Evolutionary conservation across 2,797 vertebrate genomes (phyloP).

Genomic region (Falco peregrinus): DNA sequence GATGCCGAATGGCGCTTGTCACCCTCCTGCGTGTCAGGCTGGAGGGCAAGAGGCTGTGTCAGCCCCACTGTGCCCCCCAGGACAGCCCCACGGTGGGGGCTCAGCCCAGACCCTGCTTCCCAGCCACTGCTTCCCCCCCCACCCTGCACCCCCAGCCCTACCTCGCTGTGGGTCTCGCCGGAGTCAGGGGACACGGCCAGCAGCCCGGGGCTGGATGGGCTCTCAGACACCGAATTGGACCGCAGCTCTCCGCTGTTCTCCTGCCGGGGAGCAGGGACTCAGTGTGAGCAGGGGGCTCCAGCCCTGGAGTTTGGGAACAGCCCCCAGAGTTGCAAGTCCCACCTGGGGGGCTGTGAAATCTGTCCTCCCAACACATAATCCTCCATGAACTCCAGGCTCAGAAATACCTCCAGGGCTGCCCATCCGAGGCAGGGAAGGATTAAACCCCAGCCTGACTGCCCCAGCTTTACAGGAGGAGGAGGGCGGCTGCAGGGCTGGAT

Average conservation of each 20-base stretch:
- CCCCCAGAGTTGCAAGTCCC: neutral
- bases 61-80: rapidly evolving
- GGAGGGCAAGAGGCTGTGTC: neutral
- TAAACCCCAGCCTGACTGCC: neutral
- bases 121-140: rapidly evolving
- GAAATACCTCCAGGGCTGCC: conserved; percentile 2
- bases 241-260: conserved; percentile 26
- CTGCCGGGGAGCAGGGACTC: neutral
- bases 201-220: conserved; percentile 18
- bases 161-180: conserved; percentile 65
- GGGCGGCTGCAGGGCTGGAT: neutral
- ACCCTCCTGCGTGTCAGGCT: conserved; percentile 52
- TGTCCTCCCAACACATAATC: neutral
- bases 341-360: neutral
- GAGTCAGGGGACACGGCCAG: conserved; percentile 10
- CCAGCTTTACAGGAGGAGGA: neutral
- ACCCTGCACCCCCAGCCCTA: conserved; percentile 29
- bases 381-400: neutral
- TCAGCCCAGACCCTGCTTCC: neutral
- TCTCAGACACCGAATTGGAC: neutral
- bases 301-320: neutral
- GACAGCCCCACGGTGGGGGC: rapidly evolving
- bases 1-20: conserved; percentile 31
- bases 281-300: neutral
- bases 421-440: conserved; percentile 13